A percentile compares a stretch with the other conserved stretches of the same genome.
These are phyloP conservation scores for Amphipoea oculea DNA, from an alignment of 2,888 invertebrate genomes.

Conservation along the genomic window DNA sequence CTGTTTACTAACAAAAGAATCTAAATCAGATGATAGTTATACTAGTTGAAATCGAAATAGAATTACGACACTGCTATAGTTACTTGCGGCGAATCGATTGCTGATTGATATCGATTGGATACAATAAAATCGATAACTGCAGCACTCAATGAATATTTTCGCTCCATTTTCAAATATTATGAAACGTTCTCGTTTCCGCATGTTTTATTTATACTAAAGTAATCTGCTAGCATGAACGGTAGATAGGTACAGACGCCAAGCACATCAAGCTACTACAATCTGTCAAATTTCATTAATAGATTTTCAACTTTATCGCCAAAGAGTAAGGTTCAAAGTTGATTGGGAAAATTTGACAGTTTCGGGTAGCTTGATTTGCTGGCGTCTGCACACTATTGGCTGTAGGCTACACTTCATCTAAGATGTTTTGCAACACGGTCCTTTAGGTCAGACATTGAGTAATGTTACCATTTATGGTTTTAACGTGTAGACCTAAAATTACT, in stretches of 20 bases:
- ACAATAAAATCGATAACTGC: slow-evolving; percentile 27
- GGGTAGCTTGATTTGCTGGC: too few species aligned
- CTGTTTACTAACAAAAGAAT: slow-evolving; percentile 72
- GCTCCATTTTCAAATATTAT: slow-evolving; percentile 49
- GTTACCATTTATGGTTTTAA: slow-evolving; percentile 67
- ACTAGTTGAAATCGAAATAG: slow-evolving; percentile 32
- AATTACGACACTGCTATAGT: slow-evolving; percentile 47
- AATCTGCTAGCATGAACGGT: slow-evolving; percentile 16
- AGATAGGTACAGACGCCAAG: background rate
- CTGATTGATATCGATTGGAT: slow-evolving; percentile 51
- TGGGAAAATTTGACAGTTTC: too few species aligned
- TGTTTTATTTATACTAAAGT: slow-evolving; percentile 27
- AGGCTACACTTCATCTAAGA: slow-evolving; percentile 53
- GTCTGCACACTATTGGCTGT: background rate
- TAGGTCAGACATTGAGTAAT: slow-evolving; percentile 69
- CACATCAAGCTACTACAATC: too few species aligned
- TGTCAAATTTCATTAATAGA: too few species aligned
- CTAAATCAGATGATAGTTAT: slow-evolving; percentile 49
- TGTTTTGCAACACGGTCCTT: slow-evolving; percentile 72
- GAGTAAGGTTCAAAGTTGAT: too few species aligned
- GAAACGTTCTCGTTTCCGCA: slow-evolving; percentile 44
- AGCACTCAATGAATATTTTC: slow-evolving; percentile 46
- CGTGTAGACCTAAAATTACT: slow-evolving; percentile 69
- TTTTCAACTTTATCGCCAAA: too few species aligned
- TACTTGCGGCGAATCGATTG: slow-evolving; percentile 49